phyloP scores from a whole-genome alignment of 2,797 vertebrate genomes.

The Microcaecilia unicolor region DNA sequence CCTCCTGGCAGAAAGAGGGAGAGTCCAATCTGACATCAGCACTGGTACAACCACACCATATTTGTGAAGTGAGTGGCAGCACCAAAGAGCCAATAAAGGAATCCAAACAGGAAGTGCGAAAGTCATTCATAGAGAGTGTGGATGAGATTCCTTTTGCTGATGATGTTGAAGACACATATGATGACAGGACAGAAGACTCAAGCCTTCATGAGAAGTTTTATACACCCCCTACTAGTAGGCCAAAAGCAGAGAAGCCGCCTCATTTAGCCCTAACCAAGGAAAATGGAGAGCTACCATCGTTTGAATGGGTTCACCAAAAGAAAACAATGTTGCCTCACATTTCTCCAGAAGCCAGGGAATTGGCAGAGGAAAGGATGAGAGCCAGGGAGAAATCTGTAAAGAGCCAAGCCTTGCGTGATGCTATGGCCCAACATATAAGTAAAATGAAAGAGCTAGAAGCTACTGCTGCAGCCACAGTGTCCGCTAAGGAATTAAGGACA shows the following conservation, averaged over 20 bases:
- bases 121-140: slow-evolving; percentile 90
- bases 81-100: slow-evolving; percentile 50
- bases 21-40: slow-evolving; percentile 28
- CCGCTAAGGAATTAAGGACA: slow-evolving; percentile 23
- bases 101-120: slow-evolving; percentile 54
- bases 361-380: slow-evolving; percentile 85
- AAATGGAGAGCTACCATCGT: slow-evolving; percentile 67
- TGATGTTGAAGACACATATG: slow-evolving; percentile 83
- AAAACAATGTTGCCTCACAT: slow-evolving; percentile 59
- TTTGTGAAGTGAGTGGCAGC: slow-evolving; percentile 24
- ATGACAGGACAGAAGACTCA: slow-evolving; percentile 74
- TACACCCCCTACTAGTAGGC: slow-evolving; percentile 72
- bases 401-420: slow-evolving; percentile 84
- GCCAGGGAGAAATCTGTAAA: slow-evolving; percentile 87
- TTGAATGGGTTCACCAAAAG: slow-evolving; percentile 37
- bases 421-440: slow-evolving; percentile 84
- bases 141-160: slow-evolving; percentile 96
- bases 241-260: slow-evolving; percentile 44
- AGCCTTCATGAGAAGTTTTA: slow-evolving; percentile 68
- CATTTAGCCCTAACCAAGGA: slow-evolving; percentile 64
- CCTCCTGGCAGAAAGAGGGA: slow-evolving; percentile 58
- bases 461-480: slow-evolving; percentile 3
- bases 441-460: slow-evolving; percentile 83
- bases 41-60: slow-evolving; percentile 10
- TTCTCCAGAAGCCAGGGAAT: slow-evolving; percentile 83